Evolutionary conservation across 2,113 vertebrate genomes (phyloP).

Genomic region (Tyto alba): DNA sequence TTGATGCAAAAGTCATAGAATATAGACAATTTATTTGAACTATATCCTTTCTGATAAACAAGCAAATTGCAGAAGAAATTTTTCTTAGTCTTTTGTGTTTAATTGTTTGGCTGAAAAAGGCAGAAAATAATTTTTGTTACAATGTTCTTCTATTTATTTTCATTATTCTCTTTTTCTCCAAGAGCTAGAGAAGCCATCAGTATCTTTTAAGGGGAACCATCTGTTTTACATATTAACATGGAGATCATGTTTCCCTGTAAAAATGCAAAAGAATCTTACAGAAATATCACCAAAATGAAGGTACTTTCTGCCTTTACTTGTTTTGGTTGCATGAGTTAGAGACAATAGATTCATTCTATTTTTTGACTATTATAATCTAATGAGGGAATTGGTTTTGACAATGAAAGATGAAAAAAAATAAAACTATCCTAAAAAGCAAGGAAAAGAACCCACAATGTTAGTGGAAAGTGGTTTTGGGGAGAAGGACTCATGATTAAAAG

Average conservation of each 20-base stretch:
- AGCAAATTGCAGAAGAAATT: background rate
- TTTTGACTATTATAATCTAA: background rate
- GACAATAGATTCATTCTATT: background rate
- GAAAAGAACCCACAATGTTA: rapidly evolving
- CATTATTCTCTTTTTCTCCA: background rate
- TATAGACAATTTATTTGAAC: background rate
- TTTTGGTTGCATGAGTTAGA: background rate
- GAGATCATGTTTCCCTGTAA: background rate
- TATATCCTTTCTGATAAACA: background rate
- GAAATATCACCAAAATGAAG: background rate
- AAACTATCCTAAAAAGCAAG: background rate
- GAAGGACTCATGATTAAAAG: background rate
- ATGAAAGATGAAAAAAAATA: background rate
- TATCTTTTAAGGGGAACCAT: background rate
- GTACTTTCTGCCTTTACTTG: background rate
- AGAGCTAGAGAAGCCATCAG: background rate
- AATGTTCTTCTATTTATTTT: background rate
- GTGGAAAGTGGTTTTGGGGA: background rate
- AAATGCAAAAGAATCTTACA: background rate
- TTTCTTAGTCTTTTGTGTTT: background rate
- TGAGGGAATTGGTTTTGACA: background rate
- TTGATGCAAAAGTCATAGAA: background rate
- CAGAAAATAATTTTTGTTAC: background rate
- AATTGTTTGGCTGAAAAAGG: background rate
- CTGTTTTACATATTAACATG: background rate